Percentiles rank a stretch among this genome's conserved stretches.
Conservation (phyloP, 2,113 vertebrate genomes). For the Oxyura jamaicensis region DNA sequence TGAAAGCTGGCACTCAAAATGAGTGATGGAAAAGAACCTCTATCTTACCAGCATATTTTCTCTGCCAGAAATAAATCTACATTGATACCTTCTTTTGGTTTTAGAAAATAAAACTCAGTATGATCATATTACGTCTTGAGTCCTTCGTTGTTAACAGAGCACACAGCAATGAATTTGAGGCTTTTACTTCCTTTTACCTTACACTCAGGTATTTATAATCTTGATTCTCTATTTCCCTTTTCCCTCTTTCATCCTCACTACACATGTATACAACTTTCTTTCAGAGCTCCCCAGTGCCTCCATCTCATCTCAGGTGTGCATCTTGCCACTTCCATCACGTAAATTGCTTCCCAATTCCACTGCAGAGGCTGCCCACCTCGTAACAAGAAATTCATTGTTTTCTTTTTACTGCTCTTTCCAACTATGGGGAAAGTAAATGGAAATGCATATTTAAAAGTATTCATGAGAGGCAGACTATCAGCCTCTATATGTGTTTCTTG, state of each 20-base stretch:
- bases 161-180: neutral
- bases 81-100: neutral
- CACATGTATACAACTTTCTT: neutral
- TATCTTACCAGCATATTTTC: neutral
- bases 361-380: neutral
- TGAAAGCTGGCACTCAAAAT: neutral
- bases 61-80: neutral
- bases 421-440: constrained; percentile 7
- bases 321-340: neutral
- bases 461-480: neutral
- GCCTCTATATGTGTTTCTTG: neutral
- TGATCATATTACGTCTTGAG: neutral
- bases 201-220: neutral
- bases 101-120: neutral
- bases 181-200: neutral
- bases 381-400: neutral
- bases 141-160: neutral
- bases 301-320: neutral
- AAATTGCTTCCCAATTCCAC: constrained; percentile 18
- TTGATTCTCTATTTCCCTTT: constrained; percentile 22
- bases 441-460: constrained; percentile 17
- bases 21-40: neutral
- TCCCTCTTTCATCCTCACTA: neutral
- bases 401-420: constrained; percentile 11
- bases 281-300: neutral